Base-by-base conservation (phyloP, 2,888 invertebrate genomes). In the Cynaeus angustus region DNA sequence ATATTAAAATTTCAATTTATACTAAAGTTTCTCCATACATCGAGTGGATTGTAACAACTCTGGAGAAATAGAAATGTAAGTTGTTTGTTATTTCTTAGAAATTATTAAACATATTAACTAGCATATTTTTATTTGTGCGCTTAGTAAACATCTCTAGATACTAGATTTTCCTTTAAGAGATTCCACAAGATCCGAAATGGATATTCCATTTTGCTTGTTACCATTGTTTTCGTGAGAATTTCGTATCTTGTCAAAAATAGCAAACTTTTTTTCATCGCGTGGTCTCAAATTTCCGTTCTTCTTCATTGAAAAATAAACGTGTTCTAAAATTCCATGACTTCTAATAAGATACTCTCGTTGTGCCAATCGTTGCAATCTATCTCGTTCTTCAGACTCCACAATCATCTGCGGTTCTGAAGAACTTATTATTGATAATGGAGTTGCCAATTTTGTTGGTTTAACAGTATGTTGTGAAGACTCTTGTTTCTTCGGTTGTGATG, bases 321-420 rank as follows among this genome's bases (percentile, higher is more conserved):
- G 88, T 78, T 92, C 91, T 55, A 92, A 82, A 81, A 93, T 88
- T 41, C 92, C 91, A 74, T 91, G 90, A 81, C 91, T 92, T 59
- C 91, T 86, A 13, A 93, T 88, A 53, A 93, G 85, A 81, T 90
- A 91, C 78, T 92, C 91, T 46, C 93, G 85, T 80, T 93, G 91
- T 6, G 90, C 89, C 71, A 93, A 81, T 69, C 87, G 84, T 74
- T 88, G 89, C 50, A 91, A 82, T 1, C 93, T 88, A 78, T 94
- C 90, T 12, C 91, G 88, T 81, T 94, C 94, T 78, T 94, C 94
- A 8, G 90, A 85, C 81, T 91, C 89, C 69, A 90, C 85, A 77
- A 92, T 90, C n/a, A 88, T 87, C 77, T 89, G 90, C 0, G 92
- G 91, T 77, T 90, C 89, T 80, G 89, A 91, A 0, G 91, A 90